A percentile compares a stretch with the other conserved stretches of the same genome.
These are phyloP conservation scores for Trileptium ribeirensis DNA, from an alignment of 2,888 invertebrate genomes.

Conservation along the genomic window DNA sequence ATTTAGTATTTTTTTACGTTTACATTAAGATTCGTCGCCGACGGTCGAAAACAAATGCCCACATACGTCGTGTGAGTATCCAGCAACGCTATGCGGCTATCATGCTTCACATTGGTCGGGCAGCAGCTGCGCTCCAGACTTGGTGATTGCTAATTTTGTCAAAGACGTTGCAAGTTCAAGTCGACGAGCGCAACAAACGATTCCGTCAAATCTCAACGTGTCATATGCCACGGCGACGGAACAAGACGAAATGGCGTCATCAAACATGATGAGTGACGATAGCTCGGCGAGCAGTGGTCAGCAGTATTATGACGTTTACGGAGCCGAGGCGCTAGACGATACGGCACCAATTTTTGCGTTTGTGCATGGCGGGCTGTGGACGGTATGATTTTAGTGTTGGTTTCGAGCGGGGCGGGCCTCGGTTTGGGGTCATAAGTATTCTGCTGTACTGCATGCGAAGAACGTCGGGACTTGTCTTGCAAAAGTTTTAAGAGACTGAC, in stretches of 20 bases:
- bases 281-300: no score
- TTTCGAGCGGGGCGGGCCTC: background rate
- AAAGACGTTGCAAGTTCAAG: background rate
- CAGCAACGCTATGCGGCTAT: background rate
- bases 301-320: conserved; percentile 9
- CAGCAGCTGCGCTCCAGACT: background rate
- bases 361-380: background rate
- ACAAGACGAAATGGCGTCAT: background rate
- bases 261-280: no score
- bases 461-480: no score
- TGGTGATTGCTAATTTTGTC: background rate
- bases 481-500: no score
- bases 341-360: background rate
- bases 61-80: background rate
- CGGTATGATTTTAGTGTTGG: background rate
- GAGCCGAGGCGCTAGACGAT: background rate
- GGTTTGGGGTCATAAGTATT: background rate
- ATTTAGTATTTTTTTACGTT: no score
- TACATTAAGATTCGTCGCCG: no score
- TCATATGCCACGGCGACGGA: background rate
- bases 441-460: no score
- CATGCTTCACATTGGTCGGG: background rate
- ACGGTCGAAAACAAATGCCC: background rate
- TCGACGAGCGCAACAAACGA: background rate
- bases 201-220: background rate